Percentiles rank a stretch among this genome's conserved stretches.
phyloP scores from a whole-genome alignment of 1,140 invertebrate species.

The Lordiphosa stackelbergi region DNA sequence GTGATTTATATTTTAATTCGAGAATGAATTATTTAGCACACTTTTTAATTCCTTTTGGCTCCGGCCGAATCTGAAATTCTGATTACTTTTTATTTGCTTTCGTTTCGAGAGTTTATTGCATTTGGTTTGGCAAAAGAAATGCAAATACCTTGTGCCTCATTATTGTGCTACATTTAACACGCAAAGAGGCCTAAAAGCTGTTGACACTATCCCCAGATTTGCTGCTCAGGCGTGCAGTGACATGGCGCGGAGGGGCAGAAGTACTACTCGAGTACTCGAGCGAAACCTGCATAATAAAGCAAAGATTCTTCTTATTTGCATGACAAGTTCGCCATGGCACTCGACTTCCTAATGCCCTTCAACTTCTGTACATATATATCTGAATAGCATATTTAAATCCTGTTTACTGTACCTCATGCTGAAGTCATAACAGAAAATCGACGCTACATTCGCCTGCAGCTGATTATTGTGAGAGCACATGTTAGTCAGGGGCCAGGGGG shows the following conservation, averaged over 20 bases:
- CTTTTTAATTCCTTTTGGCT: constrained; percentile 68
- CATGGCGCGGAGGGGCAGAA: constrained; percentile 27
- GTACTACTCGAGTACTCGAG: constrained; percentile 14
- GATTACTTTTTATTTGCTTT: constrained; percentile 72
- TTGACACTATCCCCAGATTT: constrained; percentile 51
- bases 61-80: constrained; percentile 64
- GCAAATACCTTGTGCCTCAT: constrained; percentile 56
- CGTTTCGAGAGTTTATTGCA: constrained; percentile 66
- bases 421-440: constrained; percentile 47
- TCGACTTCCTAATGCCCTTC: constrained; percentile 9
- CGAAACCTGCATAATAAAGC: constrained; percentile 47
- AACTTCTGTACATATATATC: neutral
- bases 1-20: constrained; percentile 77
- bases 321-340: constrained; percentile 16
- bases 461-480: constrained; percentile 61
- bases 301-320: constrained; percentile 3
- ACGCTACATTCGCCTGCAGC: constrained; percentile 65
- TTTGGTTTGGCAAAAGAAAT: constrained; percentile 59
- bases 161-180: constrained; percentile 66
- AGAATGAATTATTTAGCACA: constrained; percentile 76
- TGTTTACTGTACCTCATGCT: constrained; percentile 16
- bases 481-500: constrained; percentile 15
- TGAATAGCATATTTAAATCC: constrained; percentile 15
- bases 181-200: constrained; percentile 55
- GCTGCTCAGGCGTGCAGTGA: constrained; percentile 41